phyloP scores from a whole-genome alignment of 37 sponge, comb jelly and placozoan species.

The Axinella damicornis region DNA sequence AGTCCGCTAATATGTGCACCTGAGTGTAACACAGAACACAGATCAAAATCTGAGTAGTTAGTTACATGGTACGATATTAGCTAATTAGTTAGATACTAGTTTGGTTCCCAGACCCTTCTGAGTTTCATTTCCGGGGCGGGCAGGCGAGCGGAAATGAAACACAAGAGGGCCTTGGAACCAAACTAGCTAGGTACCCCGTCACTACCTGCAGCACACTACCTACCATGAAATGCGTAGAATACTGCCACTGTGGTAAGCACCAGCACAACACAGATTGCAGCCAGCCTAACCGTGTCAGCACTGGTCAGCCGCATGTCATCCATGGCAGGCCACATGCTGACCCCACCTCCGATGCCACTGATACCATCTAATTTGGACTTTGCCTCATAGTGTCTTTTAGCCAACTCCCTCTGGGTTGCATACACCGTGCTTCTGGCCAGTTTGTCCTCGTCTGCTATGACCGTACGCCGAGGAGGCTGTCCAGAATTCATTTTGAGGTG shows the following conservation, averaged over 20 bases:
- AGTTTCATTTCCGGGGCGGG: too few relatives aligned
- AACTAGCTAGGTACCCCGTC: too few relatives aligned
- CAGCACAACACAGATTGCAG: neutral
- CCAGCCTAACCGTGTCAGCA: conserved; percentile 6
- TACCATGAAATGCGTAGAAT: conserved; percentile 22
- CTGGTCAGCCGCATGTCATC: conserved; percentile 52
- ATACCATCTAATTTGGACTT: conserved; percentile 23
- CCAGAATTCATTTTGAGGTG: too few relatives aligned
- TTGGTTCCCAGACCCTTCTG: too few relatives aligned
- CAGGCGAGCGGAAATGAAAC: too few relatives aligned
- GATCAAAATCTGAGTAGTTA: too few relatives aligned
- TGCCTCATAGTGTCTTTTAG: conserved; percentile 37
- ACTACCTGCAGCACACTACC: neutral
- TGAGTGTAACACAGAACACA: neutral
- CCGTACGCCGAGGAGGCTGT: neutral
- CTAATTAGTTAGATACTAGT: too few relatives aligned
- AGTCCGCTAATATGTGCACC: neutral
- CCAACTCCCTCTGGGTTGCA: conserved; percentile 27
- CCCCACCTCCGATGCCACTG: conserved; percentile 43
- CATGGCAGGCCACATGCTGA: conserved; percentile 62
- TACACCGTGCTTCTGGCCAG: neutral
- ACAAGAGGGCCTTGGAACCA: too few relatives aligned
- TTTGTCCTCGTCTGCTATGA: neutral
- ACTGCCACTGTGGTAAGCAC: neutral
- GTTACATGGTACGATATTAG: too few relatives aligned